Evolutionary conservation across 92 coral and sea anemone genomes (phyloP).

Genomic region (Virgularia gustaviana): DNA sequence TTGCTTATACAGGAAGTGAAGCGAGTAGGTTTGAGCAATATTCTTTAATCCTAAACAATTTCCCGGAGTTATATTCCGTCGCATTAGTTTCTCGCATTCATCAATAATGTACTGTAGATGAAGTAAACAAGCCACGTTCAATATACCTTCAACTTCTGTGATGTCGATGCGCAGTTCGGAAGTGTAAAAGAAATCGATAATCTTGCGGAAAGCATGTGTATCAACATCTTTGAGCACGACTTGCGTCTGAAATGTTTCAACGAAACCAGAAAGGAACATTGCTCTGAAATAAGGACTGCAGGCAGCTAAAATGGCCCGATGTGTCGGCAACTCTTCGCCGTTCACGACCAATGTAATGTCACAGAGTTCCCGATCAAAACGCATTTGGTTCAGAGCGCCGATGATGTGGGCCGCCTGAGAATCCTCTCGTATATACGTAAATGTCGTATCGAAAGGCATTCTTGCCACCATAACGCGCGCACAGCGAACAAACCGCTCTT

Average conservation of each 20-base stretch:
- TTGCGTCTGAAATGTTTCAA: constrained; percentile 78
- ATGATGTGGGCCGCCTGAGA: constrained; percentile 76
- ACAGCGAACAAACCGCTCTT: constrained; percentile 13
- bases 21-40: constrained; percentile 73
- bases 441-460: constrained; percentile 68
- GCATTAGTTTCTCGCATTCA: constrained; percentile 92
- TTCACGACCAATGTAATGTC: constrained; percentile 80
- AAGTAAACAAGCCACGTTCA: constrained; percentile 72
- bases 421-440: constrained; percentile 65
- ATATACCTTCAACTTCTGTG: constrained; percentile 79
- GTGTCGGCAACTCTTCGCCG: constrained; percentile 67
- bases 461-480: constrained; percentile 22
- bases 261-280: constrained; percentile 94
- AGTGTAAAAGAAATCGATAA: constrained; percentile 82
- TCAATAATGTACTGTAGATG: constrained; percentile 77
- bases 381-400: constrained; percentile 75
- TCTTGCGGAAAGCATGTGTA: constrained; percentile 61
- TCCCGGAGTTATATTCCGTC: constrained; percentile 91
- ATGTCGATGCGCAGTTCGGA: constrained; percentile 80
- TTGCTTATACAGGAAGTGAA: constrained; percentile 75
- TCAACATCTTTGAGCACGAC: constrained; percentile 74
- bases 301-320: constrained; percentile 91
- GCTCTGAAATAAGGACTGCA: constrained; percentile 97
- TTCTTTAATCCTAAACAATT: constrained; percentile 88
- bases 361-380: constrained; percentile 72